A percentile compares a stretch with the other conserved stretches of the same genome.
Conservation (phyloP, 2,888 invertebrate species). For the Nephrotoma flavescens region DNA sequence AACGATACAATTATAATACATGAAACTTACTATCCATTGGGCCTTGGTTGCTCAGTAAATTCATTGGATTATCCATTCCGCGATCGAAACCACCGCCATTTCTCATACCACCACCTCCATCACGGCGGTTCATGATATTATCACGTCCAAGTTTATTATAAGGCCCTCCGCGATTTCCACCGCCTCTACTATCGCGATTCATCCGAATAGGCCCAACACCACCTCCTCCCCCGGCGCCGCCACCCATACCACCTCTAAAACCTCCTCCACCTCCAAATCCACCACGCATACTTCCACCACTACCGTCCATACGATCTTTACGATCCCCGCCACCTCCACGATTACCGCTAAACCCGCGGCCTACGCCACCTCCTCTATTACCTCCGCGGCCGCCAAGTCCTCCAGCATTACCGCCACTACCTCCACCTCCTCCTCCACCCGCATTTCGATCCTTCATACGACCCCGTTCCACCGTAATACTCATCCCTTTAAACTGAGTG, state of each 20-base stretch:
- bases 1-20: neutral
- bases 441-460: conserved; percentile 53
- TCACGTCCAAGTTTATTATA: conserved; percentile 10
- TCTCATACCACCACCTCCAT: conserved; percentile 20
- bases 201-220: conserved; percentile 17
- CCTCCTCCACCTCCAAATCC: conserved; percentile 9
- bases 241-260: conserved; percentile 23
- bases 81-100: conserved; percentile 24
- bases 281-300: conserved; percentile 1
- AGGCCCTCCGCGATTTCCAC: conserved; percentile 13
- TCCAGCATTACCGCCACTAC: conserved; percentile 35
- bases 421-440: conserved; percentile 24
- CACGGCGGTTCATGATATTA: neutral
- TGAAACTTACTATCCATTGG: conserved; percentile 1
- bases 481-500: conserved; percentile 65
- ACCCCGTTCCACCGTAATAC: conserved; percentile 72
- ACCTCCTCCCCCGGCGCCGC: conserved; percentile 21
- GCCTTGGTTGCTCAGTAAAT: neutral
- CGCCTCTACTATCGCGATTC: conserved; percentile 11
- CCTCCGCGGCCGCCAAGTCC: conserved; percentile 25
- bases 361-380: conserved; percentile 14
- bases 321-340: conserved; percentile 21
- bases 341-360: conserved; percentile 17
- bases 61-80: conserved; percentile 21
- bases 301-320: conserved; percentile 14